phyloP scores from a whole-genome alignment of 1,140 invertebrate species.

The Neotoxoptera formosana region DNA sequence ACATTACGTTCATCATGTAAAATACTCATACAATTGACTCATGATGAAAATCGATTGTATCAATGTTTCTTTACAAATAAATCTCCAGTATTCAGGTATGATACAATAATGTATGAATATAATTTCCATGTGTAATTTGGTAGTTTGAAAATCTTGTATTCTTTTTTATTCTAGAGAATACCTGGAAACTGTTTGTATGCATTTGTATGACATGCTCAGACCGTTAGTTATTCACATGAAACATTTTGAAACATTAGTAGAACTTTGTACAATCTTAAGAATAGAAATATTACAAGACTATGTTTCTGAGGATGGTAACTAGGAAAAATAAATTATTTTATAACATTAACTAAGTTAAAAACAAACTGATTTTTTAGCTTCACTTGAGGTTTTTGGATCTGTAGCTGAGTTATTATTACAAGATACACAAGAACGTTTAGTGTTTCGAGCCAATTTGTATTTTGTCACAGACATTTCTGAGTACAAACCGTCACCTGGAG shows the following conservation, averaged over 20 bases:
- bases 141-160: constrained; percentile 4
- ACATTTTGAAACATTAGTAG: constrained; percentile 96
- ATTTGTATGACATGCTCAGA: constrained; percentile 91
- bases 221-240: constrained; percentile 97
- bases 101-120: not conserved
- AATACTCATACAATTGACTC: constrained; percentile 87
- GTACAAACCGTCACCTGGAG: constrained; percentile 90
- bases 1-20: constrained; percentile 87
- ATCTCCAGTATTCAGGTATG: constrained; percentile 72
- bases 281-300: constrained; percentile 96
- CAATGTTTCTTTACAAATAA: constrained; percentile 84
- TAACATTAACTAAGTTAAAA: constrained; percentile 12
- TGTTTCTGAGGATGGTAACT: constrained; percentile 82
- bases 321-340: constrained; percentile 8
- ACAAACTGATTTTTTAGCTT: constrained; percentile 64
- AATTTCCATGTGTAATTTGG: not conserved
- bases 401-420: constrained; percentile 88
- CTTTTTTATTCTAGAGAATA: constrained; percentile 69
- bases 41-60: constrained; percentile 90
- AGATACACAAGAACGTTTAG: constrained; percentile 95
- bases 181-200: constrained; percentile 85
- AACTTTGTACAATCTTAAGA: constrained; percentile 92
- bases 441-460: constrained; percentile 95
- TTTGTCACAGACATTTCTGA: constrained; percentile 89
- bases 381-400: constrained; percentile 82